Base-by-base conservation (phyloP, 2,113 vertebrate species). In the Peromyscus leucopus region DNA sequence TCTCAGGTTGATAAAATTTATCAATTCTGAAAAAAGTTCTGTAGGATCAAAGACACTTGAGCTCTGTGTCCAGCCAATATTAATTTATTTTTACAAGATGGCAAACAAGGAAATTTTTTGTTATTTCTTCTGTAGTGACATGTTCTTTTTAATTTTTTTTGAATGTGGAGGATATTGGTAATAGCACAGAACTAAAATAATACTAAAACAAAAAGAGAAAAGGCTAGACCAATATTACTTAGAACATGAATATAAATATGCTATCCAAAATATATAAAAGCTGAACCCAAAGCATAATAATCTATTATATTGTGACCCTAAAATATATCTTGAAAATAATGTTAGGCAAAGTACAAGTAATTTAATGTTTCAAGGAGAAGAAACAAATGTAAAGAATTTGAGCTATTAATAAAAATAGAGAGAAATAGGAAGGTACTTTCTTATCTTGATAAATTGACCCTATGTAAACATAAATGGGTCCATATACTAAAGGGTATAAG, bases 41-140 rank as follows among this genome's bases (percentile, higher is more conserved):
- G 33, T 76, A 92, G 83, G 97, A 93, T 93, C n/a, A 90, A 96
- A 97, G 36, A 0, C 91, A 33, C n/a, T 93, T 93, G 7, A 79
- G 42, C 36, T 95, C 26, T 86, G 48, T 89, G 42, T 93, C 86
- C 80, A 95, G 46, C 16, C 31, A 96, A 94, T 69, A 95, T 92
- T 80, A 63, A 95, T 89, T 97, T 93, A 89, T 80, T 97, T 95
- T 97, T 87, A 95, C 31, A 96, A 93, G 48, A 97, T 93, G 13
- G 67, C 33, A 71, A 87, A 85, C n/a, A 65, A 39, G 1, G 33
- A 5, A 72, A 36, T 3, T 2, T 8, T 46, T 36, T 31, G 0
- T 65, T 65, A 75, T 17, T 82, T n/a, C 28, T 95, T 86, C 6
- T 78, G 1, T 8, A 92, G 19, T 87, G 51, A 65, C 13, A 48